phyloP scores from a whole-genome alignment of 2,113 vertebrate genomes.

The Saccopteryx leptura region DNA sequence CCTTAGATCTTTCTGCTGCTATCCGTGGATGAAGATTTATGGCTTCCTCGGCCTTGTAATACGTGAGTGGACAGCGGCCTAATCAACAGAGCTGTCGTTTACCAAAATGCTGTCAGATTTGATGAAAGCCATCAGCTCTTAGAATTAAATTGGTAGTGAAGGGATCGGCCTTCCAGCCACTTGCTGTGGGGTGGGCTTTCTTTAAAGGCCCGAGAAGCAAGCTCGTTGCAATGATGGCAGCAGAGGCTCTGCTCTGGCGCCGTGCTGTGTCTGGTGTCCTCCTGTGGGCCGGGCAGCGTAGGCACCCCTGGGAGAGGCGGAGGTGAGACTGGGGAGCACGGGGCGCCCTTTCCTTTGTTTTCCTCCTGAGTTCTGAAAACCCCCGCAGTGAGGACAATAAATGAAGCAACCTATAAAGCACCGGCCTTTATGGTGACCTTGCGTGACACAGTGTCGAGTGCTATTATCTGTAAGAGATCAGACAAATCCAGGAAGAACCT shows the following conservation, averaged over 20 bases:
- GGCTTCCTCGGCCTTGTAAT: slow-evolving; percentile 80
- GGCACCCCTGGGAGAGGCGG: neutral
- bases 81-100: slow-evolving; percentile 82
- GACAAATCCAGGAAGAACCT: neutral
- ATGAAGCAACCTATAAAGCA: neutral
- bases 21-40: slow-evolving; percentile 84
- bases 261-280: neutral
- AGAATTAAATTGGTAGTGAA: slow-evolving; percentile 79
- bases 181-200: slow-evolving; percentile 61
- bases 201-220: slow-evolving; percentile 59
- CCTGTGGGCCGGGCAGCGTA: neutral
- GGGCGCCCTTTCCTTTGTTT: neutral
- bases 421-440: neutral
- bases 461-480: neutral
- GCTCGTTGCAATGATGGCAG: neutral
- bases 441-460: fast-evolving
- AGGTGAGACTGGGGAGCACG: neutral
- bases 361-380: neutral
- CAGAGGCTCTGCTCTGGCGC: neutral
- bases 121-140: slow-evolving; percentile 79
- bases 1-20: slow-evolving; percentile 72
- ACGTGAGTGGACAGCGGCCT: slow-evolving; percentile 84
- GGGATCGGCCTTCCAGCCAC: slow-evolving; percentile 75
- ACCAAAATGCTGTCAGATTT: slow-evolving; percentile 85
- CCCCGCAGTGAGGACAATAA: neutral